Base-by-base conservation (phyloP, 2,113 vertebrate genomes). In the Chelonoidis abingdonii region DNA sequence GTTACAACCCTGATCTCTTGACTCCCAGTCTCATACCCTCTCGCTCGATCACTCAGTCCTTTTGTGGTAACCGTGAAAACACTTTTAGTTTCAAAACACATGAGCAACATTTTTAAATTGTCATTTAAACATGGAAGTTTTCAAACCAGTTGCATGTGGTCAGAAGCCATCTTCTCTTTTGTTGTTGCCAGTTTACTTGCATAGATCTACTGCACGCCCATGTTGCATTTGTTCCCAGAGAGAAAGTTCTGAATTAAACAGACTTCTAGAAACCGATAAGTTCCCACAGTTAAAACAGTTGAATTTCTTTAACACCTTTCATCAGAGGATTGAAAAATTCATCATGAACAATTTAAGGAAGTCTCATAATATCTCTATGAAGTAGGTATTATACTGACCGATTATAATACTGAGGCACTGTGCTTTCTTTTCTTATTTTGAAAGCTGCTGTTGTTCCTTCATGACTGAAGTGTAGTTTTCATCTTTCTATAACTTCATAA, bases 271-370 rank as follows among this genome's bases (percentile, higher is more conserved):
- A 78, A 47, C 75, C 4, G 10, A 27, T 13, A 72, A 22, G 65
- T 38, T 72, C n/a, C 19, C 17, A 25, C 41, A 52, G 11, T 65
- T 84, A 29, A 93, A 93, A 10, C 2, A 22, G 79, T 2, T 2
- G 5, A 27, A 31, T 92, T 54, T 81, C 89, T 93, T 29, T 72
- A 72, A 81, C 92, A 79, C 84, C 84, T 89, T 94, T 80, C 76
- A 82, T 0, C 80, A 83, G 90, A 59, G 62, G 62, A 22, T 9
- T 84, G 87, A 78, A 95, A 95, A 92, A 80, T 38, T 53, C 56
- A 38, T 93, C 96, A 38, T 13, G 90, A 90, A 49, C n/a, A 38
- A 52, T 86, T 22, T n/a, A 50, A 41, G 50, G 90, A 91, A 92
- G 90, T 62, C 86, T 69, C 76, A 57, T 86, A 88, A 88, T 88